phyloP scores from a whole-genome alignment of 2,113 vertebrate species.

The Gymnocephalus cernua region DNA sequence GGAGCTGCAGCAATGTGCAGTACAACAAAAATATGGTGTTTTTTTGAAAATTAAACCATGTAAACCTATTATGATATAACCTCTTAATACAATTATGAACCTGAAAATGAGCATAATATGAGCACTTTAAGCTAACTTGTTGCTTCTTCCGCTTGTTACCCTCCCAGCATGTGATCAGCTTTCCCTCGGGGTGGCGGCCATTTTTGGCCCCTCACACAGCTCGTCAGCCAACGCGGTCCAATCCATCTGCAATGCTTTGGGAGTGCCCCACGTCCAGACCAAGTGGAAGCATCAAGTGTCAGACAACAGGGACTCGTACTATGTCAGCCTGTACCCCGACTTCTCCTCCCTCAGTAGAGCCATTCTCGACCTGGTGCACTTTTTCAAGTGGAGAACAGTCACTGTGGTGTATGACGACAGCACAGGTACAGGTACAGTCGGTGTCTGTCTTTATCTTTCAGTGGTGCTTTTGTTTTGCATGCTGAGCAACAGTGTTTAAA shows the following conservation, averaged over 20 bases:
- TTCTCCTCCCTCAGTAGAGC: constrained; percentile 97
- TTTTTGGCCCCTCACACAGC: constrained; percentile 90
- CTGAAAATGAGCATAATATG: no score
- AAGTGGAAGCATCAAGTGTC: constrained; percentile 99
- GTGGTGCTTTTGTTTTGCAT: constrained; percentile 12
- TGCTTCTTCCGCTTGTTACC: not conserved
- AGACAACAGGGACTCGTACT: constrained; percentile 97
- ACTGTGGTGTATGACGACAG: constrained; percentile 91
- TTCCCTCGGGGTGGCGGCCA: constrained; percentile 96
- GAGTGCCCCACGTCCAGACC: constrained; percentile 94
- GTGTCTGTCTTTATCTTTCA: constrained; percentile 45
- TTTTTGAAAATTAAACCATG: no score
- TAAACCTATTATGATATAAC: no score
- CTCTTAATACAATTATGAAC: no score
- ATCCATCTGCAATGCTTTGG: constrained; percentile 86
- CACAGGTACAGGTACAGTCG: constrained; percentile 90
- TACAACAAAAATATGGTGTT: no score
- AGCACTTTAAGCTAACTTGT: no score
- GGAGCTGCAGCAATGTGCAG: no score
- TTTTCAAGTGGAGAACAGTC: constrained; percentile 98
- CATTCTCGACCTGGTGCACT: constrained; percentile 98
- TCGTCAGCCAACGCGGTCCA: constrained; percentile 86
- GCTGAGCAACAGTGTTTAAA: constrained; percentile 17
- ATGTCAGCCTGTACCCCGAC: constrained; percentile 97
- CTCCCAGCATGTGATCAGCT: constrained; percentile 95